Percentiles rank a stretch among this genome's conserved stretches.
Conservation (phyloP, 2,113 vertebrate species). For the Onychorhynchus coronatus region DNA sequence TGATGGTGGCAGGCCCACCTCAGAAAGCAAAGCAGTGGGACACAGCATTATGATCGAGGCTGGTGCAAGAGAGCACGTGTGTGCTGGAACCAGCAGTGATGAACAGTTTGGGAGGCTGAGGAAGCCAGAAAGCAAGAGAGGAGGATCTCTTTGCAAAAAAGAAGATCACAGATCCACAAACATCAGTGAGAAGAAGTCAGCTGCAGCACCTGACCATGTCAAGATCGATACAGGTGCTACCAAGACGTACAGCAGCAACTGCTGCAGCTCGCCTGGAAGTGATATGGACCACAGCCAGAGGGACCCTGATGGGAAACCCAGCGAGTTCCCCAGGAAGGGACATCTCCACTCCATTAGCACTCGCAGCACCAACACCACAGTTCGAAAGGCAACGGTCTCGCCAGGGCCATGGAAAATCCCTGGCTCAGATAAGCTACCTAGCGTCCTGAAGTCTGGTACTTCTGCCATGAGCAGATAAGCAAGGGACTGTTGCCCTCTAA, state of each 20-base stretch:
- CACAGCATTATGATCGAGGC: slow-evolving; percentile 68
- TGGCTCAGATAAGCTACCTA: slow-evolving; percentile 91
- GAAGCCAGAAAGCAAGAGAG: slow-evolving; percentile 76
- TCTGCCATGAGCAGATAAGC: slow-evolving; percentile 92
- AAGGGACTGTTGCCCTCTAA: slow-evolving; percentile 63
- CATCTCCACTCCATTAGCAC: slow-evolving; percentile 74
- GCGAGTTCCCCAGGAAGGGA: slow-evolving; percentile 74
- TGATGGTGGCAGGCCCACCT: slow-evolving; percentile 84
- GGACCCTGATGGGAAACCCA: slow-evolving; percentile 74
- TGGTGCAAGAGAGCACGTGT: slow-evolving; percentile 68
- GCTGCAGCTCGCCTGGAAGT: slow-evolving; percentile 67
- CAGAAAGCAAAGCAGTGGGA: slow-evolving; percentile 74
- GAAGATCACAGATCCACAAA: slow-evolving; percentile 62
- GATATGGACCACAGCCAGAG: slow-evolving; percentile 74
- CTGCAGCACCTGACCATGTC: slow-evolving; percentile 62
- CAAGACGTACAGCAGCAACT: slow-evolving; percentile 62
- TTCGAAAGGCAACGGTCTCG: slow-evolving; percentile 88
- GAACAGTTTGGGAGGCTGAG: slow-evolving; percentile 73
- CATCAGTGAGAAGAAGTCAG: slow-evolving; percentile 74
- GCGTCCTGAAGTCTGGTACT: slow-evolving; percentile 84
- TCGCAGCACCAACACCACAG: slow-evolving; percentile 69
- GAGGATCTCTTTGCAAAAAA: slow-evolving; percentile 78
- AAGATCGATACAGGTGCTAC: slow-evolving; percentile 75
- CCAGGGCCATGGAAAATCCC: slow-evolving; percentile 98
- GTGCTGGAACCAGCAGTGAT: slow-evolving; percentile 58